Conservation (phyloP, 2,113 vertebrate genomes). For the Spea bombifrons region DNA sequence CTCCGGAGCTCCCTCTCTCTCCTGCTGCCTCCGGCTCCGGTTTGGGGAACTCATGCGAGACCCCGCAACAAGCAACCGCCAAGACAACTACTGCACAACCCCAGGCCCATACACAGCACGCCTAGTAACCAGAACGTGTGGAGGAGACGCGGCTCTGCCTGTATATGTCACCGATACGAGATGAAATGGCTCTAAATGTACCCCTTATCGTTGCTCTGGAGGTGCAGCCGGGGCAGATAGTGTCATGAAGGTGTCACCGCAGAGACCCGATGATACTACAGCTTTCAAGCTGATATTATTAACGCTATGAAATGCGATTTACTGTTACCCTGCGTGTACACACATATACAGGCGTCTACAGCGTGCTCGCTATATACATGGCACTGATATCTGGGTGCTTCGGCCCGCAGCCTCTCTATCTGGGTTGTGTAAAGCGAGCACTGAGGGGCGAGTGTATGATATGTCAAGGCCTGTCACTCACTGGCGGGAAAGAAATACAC, state of each 20-base stretch:
- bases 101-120: constrained; percentile 11
- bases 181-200: background rate
- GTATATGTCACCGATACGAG: background rate
- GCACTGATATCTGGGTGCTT: background rate
- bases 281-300: background rate
- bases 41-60: constrained; percentile 47
- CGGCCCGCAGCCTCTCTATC: background rate
- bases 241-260: background rate
- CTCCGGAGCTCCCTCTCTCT: constrained; percentile 30
- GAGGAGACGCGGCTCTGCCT: background rate
- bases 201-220: background rate
- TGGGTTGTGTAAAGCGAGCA: background rate
- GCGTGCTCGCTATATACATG: background rate
- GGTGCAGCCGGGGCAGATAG: background rate
- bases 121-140: background rate
- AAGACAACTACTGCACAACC: constrained; percentile 22
- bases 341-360: background rate
- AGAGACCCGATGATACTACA: too few relatives aligned
- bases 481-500: background rate
- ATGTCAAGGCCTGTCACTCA: background rate
- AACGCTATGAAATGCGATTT: background rate
- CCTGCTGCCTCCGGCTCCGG: constrained; percentile 29
- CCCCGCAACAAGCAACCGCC: constrained; percentile 19
- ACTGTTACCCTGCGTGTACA: background rate
- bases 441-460: background rate